These are phyloP conservation scores for Notoglanidium macrostoma DNA, from an alignment of 2,797 vertebrate genomes.

Conservation along the genomic window DNA sequence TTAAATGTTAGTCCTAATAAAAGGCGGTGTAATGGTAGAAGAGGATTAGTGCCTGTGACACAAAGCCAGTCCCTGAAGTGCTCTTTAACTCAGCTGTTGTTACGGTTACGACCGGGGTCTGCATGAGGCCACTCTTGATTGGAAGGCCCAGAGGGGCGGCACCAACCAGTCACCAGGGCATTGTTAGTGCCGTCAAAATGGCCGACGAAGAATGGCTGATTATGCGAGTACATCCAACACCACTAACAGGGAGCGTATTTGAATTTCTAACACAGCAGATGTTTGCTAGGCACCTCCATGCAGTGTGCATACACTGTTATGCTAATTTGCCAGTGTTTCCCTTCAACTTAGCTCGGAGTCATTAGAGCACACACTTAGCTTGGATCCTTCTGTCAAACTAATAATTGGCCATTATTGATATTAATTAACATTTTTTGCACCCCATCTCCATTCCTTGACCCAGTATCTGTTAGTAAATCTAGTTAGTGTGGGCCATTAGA, in stretches of 20 bases:
- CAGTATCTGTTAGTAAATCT: conserved; percentile 97
- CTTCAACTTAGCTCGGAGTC: conserved; percentile 94
- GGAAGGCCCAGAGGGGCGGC: conserved; percentile 81
- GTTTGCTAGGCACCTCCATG: conserved; percentile 93
- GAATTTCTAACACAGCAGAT: conserved; percentile 99
- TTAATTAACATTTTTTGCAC: conserved; percentile 99
- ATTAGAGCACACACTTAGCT: conserved; percentile 96
- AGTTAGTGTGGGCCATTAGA: conserved; percentile 96
- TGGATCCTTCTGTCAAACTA: conserved; percentile 99
- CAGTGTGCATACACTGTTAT: conserved; percentile 93
- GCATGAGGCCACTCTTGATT: conserved; percentile 81
- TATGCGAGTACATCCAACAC: conserved; percentile 89
- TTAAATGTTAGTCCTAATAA: conserved; percentile 57
- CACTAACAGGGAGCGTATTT: conserved; percentile 95
- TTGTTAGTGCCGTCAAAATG: conserved; percentile 91
- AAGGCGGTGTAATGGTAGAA: conserved; percentile 71
- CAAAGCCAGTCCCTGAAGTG: conserved; percentile 79
- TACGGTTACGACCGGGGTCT: conserved; percentile 79
- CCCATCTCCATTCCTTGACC: conserved; percentile 91
- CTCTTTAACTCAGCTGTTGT: conserved; percentile 77
- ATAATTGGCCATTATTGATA: conserved; percentile 99
- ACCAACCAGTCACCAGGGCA: conserved; percentile 81
- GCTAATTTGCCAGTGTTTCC: conserved; percentile 94
- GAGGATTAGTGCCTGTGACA: conserved; percentile 77
- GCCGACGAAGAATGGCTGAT: conserved; percentile 91